Evolutionary conservation across 2,113 vertebrate species (phyloP).

Genomic region (Asarcornis scutulata): DNA sequence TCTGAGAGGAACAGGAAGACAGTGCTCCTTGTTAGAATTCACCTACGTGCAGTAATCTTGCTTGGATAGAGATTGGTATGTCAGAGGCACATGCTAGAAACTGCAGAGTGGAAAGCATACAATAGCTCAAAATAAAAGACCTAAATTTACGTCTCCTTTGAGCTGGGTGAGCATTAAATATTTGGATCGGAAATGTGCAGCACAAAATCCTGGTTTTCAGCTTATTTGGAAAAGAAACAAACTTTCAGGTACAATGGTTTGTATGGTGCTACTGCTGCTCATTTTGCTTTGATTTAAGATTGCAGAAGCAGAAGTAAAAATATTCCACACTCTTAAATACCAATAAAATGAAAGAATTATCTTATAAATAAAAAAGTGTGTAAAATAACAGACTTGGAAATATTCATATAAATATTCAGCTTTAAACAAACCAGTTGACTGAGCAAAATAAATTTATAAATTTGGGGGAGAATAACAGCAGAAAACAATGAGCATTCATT

Average conservation of each 20-base stretch:
- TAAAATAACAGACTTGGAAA: not conserved
- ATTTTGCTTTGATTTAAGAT: not conserved
- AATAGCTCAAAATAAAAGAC: not conserved
- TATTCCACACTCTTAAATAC: not conserved
- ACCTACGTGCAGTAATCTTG: not conserved
- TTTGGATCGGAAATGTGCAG: not conserved
- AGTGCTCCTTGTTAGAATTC: not conserved
- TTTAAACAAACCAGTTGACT: constrained; percentile 20
- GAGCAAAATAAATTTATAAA: constrained; percentile 38
- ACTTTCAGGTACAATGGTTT: not conserved
- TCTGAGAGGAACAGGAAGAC: not conserved
- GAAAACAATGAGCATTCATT: constrained; percentile 29
- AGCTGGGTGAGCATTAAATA: not conserved
- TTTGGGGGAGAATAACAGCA: constrained; percentile 21
- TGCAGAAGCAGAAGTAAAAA: not conserved
- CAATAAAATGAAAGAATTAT: not conserved
- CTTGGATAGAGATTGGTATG: not conserved
- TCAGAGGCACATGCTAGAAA: not conserved
- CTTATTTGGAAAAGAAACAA: not conserved
- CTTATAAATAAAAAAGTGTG: not conserved
- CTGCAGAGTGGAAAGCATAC: not conserved
- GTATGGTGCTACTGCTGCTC: not conserved
- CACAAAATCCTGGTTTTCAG: not conserved
- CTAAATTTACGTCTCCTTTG: not conserved
- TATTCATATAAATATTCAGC: not conserved